Evolutionary conservation across 2,113 vertebrate species (phyloP).

Genomic region (Atrichornis clamosus): DNA sequence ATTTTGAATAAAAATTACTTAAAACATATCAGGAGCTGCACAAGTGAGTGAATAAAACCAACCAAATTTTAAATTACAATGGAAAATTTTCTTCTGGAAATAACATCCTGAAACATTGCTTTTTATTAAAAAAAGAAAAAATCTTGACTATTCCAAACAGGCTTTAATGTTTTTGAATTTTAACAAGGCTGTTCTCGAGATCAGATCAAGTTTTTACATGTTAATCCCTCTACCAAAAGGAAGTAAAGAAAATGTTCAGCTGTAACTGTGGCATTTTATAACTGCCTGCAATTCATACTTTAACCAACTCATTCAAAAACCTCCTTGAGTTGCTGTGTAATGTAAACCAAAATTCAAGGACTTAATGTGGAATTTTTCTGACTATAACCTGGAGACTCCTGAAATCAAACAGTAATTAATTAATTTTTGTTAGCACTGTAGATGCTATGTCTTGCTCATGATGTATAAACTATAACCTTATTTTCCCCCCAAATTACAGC

Average conservation of each 20-base stretch:
- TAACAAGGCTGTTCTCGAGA: not conserved
- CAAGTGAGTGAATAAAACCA: not conserved
- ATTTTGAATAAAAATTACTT: not conserved
- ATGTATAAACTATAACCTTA: not conserved
- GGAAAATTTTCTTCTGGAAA: not conserved
- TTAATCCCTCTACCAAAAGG: not conserved
- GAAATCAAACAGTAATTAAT: not conserved
- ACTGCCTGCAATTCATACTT: not conserved
- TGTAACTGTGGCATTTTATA: not conserved
- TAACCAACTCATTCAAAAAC: not conserved
- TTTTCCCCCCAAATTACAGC: not conserved
- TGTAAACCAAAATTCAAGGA: not conserved
- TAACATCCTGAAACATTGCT: not conserved
- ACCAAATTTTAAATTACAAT: not conserved
- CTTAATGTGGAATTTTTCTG: not conserved
- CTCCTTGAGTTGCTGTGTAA: fast-evolving
- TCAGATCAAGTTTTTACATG: not conserved
- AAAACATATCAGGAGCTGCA: not conserved
- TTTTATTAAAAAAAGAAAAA: not conserved
- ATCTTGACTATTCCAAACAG: not conserved
- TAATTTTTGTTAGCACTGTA: not conserved
- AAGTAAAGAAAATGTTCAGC: not conserved
- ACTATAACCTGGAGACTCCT: not conserved
- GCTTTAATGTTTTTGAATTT: not conserved
- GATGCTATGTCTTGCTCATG: not conserved